These are phyloP conservation scores for Matsumurasca onukii DNA, from an alignment of 1,140 invertebrate genomes.

Conservation along the genomic window DNA sequence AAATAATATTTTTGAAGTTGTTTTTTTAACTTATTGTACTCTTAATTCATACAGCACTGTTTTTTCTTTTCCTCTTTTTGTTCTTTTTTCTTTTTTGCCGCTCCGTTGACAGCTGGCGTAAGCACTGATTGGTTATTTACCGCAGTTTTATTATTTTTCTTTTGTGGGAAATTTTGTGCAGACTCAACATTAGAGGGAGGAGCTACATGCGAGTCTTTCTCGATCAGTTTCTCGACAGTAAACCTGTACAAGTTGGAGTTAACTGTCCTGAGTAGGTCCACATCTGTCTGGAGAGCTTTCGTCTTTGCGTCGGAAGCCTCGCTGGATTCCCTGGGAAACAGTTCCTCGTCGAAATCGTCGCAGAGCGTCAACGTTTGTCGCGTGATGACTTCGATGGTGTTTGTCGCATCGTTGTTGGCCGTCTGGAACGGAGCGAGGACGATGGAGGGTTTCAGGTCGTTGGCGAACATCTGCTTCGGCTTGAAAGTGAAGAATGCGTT, in stretches of 20 bases:
- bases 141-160: too few species aligned
- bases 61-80: too few species aligned
- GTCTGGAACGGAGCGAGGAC: conserved; percentile 19
- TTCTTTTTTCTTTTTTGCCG: too few species aligned
- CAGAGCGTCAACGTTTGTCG: not conserved
- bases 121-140: too few species aligned
- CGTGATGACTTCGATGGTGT: not conserved
- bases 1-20: too few species aligned
- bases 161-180: too few species aligned
- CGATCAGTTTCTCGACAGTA: conserved; percentile 1
- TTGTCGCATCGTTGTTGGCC: not conserved
- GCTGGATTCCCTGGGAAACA: not conserved
- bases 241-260: conserved; percentile 13
- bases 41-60: too few species aligned
- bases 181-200: too few species aligned
- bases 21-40: too few species aligned
- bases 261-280: not conserved
- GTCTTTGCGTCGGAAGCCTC: not conserved
- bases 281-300: not conserved
- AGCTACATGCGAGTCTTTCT: too few species aligned
- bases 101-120: too few species aligned
- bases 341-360: not conserved
- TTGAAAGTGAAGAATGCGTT: conserved; percentile 59
- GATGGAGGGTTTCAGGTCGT: conserved; percentile 24
- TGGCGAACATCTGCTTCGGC: conserved; percentile 26